Base-by-base conservation (phyloP, 1,140 invertebrate genomes). In the Pteromalus puparum region DNA sequence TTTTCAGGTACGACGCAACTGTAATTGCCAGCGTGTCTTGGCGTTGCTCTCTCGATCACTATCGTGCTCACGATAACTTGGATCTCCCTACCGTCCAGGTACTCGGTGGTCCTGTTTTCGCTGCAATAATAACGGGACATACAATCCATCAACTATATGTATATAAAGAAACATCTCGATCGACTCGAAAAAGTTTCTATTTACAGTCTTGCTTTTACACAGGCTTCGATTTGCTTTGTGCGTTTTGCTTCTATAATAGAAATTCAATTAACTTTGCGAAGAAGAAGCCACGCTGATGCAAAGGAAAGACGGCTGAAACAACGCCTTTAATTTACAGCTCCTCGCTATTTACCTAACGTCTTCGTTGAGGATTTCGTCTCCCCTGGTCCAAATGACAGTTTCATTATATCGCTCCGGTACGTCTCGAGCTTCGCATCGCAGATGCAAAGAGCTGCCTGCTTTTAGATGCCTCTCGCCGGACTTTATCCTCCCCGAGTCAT, bases 11-110 rank as follows among this genome's bases (percentile, higher is more conserved):
- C 94, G 74, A 92, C 88, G 88, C 94, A 95, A 73, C 94, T 95
- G 87, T 95, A 95, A 87, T 95, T 95, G 5, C 95, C 95, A 13
- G 94, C 94, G 87, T 95, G 94, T 78, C 90, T 92, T 6, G 93
- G 92, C 53, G 91, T 93, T 24, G 94, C 94, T 88, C 91, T 93
- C 84, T 94, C 93, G 30, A 95, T 94, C 84, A 93, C 89, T 78
- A 95, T 92, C 28, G 94, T 93, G 85, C 94, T 95, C 81, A 94
- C 91, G 80, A 94, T 93, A 85, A 94, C 93, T 81, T 93, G 93
- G 81, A 93, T 87, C 85, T 93, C 92, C 86, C 89, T 90, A 70
- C 90, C 90, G 24, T 89, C 90, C 80, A 92, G 90, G 76, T 93
- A 91, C 89, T 94, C 93, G 21, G 91, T 94, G 82, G 94, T 94